phyloP scores from a whole-genome alignment of 2,113 vertebrate species.

The Xiphophorus couchianus region DNA sequence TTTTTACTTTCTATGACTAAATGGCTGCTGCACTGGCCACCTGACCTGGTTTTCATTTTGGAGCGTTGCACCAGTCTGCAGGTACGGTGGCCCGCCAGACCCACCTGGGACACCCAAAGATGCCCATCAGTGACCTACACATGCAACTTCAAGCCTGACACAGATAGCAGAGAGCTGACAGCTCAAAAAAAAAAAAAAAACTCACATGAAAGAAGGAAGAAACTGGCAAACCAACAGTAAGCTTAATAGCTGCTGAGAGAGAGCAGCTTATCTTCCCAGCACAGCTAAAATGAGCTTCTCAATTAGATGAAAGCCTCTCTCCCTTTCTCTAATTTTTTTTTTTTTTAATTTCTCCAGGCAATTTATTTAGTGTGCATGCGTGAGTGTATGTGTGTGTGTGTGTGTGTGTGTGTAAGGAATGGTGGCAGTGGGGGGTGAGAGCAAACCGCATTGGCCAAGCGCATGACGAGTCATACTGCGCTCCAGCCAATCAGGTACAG shows the following conservation, averaged over 20 bases:
- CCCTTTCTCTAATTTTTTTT: constrained; percentile 70
- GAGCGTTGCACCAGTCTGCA: constrained; percentile 32
- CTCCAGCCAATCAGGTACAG: constrained; percentile 67
- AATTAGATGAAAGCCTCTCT: constrained; percentile 78
- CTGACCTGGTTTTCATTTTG: constrained; percentile 66
- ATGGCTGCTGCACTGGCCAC: constrained; percentile 9
- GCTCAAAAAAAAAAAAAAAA: constrained; percentile 24
- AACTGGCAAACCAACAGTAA: constrained; percentile 66
- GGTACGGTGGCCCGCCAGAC: constrained; percentile 19
- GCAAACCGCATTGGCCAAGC: constrained; percentile 66
- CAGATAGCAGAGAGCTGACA: constrained; percentile 29
- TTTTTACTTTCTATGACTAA: background rate
- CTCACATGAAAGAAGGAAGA: constrained; percentile 20
- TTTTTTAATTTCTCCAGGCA: constrained; percentile 75
- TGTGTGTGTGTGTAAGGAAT: constrained; percentile 23
- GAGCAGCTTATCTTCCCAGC: constrained; percentile 78
- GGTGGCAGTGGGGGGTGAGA: constrained; percentile 3
- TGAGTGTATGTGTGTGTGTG: constrained; percentile 21
- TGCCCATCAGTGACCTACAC: constrained; percentile 19
- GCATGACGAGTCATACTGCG: constrained; percentile 58
- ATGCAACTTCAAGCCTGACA: constrained; percentile 24
- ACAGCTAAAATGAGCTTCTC: constrained; percentile 77
- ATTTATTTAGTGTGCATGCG: constrained; percentile 68
- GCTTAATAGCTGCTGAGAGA: constrained; percentile 74
- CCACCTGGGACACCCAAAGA: constrained; percentile 20